phyloP scores from a whole-genome alignment of 2,113 vertebrate genomes.

The Prinia subflava region DNA sequence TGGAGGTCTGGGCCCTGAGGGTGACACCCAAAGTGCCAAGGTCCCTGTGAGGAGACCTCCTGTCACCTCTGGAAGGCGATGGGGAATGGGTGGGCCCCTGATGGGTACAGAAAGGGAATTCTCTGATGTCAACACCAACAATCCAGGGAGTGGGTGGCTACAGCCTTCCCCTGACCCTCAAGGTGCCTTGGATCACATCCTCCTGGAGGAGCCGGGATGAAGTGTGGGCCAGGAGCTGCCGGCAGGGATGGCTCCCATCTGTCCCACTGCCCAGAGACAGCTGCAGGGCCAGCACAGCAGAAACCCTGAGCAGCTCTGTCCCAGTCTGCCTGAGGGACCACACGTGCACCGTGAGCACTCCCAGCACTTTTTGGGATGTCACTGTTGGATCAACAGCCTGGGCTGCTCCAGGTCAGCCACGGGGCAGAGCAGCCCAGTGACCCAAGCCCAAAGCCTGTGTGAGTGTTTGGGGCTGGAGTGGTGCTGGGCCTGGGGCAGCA shows the following conservation, averaged over 20 bases:
- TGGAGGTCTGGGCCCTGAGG: background rate
- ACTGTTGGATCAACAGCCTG: fast-evolving
- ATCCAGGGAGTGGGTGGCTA: fast-evolving
- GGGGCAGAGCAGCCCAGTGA: background rate
- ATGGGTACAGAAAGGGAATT: background rate
- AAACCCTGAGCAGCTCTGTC: background rate
- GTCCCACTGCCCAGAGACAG: background rate
- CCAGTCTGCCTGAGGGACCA: background rate
- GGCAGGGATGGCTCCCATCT: background rate
- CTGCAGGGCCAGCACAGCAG: background rate
- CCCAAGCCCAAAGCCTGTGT: background rate
- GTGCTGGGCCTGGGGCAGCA: background rate
- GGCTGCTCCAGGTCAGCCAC: too few relatives aligned
- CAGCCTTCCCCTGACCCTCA: background rate
- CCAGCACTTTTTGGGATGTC: background rate
- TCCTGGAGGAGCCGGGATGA: fast-evolving
- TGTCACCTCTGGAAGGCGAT: background rate
- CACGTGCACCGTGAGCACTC: fast-evolving
- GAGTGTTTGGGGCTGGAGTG: background rate
- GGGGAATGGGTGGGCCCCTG: background rate
- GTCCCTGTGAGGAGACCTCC: background rate
- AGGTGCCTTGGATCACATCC: fast-evolving
- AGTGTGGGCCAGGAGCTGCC: background rate
- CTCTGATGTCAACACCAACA: too few relatives aligned
- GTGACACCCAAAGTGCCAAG: background rate